A percentile compares a stretch with the other conserved stretches of the same genome.
These are phyloP conservation scores for Neoscelio sp. DNA, from an alignment of 2,888 invertebrate species.

Conservation along the genomic window DNA sequence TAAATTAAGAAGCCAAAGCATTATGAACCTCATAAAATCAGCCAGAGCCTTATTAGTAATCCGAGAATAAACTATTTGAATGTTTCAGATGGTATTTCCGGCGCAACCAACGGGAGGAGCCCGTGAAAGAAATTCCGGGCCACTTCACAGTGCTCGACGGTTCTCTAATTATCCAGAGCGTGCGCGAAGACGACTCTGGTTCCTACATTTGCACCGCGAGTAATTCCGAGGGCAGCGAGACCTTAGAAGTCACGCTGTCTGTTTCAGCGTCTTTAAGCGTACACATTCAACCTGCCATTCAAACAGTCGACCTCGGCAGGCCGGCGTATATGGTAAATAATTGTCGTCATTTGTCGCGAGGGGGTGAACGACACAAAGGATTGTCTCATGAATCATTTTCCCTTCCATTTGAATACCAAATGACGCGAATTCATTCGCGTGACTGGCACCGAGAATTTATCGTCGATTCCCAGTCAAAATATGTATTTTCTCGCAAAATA, in stretches of 20 bases:
- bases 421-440: conserved; percentile 12
- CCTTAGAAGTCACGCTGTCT: conserved; percentile 84
- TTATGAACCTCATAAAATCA: no score
- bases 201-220: conserved; percentile 85
- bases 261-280: conserved; percentile 82
- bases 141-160: conserved; percentile 84
- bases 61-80: conserved; percentile 23
- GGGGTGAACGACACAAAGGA: conserved; percentile 47
- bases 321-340: conserved; percentile 83
- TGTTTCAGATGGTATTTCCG: conserved; percentile 84
- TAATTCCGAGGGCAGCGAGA: conserved; percentile 85
- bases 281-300: conserved; percentile 81
- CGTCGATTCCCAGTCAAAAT: not conserved
- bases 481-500: no score
- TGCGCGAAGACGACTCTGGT: conserved; percentile 84
- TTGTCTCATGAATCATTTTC: conserved; percentile 60
- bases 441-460: conserved; percentile 12
- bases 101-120: conserved; percentile 83
- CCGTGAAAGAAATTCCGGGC: conserved; percentile 83
- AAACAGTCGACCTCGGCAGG: conserved; percentile 84
- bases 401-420: conserved; percentile 50
- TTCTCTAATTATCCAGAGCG: conserved; percentile 84
- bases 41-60: no score
- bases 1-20: no score
- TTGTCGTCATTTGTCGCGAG: conserved; percentile 38